Evolutionary conservation across 2,797 vertebrate genomes (phyloP).

Genomic region (Ctenopoma kingsleyae): DNA sequence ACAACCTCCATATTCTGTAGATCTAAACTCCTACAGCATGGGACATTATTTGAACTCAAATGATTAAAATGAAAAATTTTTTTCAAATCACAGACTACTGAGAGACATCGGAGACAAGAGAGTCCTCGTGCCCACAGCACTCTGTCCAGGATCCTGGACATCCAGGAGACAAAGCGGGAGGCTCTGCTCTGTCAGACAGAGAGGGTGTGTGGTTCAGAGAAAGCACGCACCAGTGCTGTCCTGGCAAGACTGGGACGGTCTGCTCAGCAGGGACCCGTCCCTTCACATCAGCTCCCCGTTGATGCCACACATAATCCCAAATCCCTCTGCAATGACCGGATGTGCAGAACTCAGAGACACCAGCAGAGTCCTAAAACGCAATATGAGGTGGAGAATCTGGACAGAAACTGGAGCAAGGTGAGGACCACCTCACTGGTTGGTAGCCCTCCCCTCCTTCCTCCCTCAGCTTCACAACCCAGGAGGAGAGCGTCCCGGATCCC

Average conservation of each 20-base stretch:
- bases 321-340: too few relatives aligned
- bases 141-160: background rate
- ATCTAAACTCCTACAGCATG: too few relatives aligned
- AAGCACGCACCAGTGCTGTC: background rate
- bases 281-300: background rate
- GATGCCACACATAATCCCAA: background rate
- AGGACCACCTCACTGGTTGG: too few relatives aligned
- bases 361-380: background rate
- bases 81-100: conserved; percentile 29
- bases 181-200: background rate
- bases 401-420: background rate
- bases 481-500: background rate
- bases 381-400: background rate
- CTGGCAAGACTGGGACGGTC: background rate
- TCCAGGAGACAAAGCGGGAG: background rate
- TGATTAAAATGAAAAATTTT: too few relatives aligned
- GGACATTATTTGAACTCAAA: too few relatives aligned
- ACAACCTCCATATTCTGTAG: too few relatives aligned
- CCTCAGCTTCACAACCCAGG: background rate
- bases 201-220: background rate
- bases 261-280: background rate
- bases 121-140: background rate
- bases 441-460: background rate
- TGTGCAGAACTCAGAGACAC: background rate
- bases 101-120: background rate